phyloP scores from a whole-genome alignment of 2,888 invertebrate species.

The Margaritifera margaritifera region DNA sequence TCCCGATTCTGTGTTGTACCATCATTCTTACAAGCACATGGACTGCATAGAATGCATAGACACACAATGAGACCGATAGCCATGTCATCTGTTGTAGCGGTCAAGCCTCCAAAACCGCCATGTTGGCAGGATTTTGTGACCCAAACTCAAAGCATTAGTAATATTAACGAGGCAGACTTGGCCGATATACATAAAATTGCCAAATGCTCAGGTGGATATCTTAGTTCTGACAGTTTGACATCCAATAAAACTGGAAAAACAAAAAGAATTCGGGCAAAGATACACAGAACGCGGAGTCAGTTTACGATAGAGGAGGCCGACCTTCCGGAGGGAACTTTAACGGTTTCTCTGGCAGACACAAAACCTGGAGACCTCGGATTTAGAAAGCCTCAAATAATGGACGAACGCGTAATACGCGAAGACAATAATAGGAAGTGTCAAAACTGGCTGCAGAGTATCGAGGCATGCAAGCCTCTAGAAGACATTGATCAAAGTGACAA shows the following conservation, averaged over 20 bases:
- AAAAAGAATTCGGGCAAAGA: constrained; percentile 55
- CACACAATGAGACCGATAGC: constrained; percentile 32
- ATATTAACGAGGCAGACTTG: constrained; percentile 32
- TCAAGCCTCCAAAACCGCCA: constrained; percentile 63
- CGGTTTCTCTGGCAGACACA: constrained; percentile 59
- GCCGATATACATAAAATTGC: constrained; percentile 39
- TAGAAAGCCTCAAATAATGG: constrained; percentile 35
- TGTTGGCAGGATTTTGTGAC: constrained; percentile 64
- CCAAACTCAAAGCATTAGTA: constrained; percentile 11
- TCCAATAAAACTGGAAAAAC: constrained; percentile 37
- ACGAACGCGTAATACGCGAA: constrained; percentile 55
- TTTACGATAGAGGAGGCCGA: constrained; percentile 58
- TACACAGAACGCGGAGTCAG: constrained; percentile 66
- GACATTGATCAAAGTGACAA: constrained; percentile 47
- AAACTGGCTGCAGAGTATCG: constrained; percentile 63
- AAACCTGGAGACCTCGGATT: constrained; percentile 58
- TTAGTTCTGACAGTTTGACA: constrained; percentile 31
- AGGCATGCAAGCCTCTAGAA: constrained; percentile 62
- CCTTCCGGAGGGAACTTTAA: constrained; percentile 57
- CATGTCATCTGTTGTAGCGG: constrained; percentile 27
- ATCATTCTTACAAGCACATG: neutral
- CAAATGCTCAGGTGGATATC: constrained; percentile 41
- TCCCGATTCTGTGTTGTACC: too few relatives aligned
- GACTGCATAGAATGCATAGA: constrained; percentile 35
- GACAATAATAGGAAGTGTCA: constrained; percentile 64